Evolutionary conservation across 2,113 vertebrate species (phyloP).

Genomic region (Oceanodroma tethys): DNA sequence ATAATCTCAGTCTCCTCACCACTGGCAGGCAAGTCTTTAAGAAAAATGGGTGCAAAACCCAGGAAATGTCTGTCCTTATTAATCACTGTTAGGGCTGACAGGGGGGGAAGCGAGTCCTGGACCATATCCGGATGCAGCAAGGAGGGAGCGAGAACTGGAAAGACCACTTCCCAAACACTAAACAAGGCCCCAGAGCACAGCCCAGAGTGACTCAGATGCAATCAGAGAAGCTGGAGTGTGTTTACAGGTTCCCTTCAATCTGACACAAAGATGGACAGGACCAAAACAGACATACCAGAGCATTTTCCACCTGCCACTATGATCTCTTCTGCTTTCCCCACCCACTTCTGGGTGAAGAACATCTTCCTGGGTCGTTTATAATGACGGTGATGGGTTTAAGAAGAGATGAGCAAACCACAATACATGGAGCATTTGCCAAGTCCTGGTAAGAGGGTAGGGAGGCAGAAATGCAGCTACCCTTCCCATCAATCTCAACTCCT

Average conservation of each 20-base stretch:
- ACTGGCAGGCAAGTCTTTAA: background rate
- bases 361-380: background rate
- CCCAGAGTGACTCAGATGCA: background rate
- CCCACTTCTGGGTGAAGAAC: background rate
- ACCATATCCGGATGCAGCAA: background rate
- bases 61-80: constrained; percentile 29
- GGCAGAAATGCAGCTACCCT: background rate
- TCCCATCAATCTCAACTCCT: background rate
- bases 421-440: background rate
- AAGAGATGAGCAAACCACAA: background rate
- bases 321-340: background rate
- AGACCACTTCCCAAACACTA: constrained; percentile 23
- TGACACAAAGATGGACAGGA: background rate
- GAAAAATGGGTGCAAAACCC: constrained; percentile 45
- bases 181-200: constrained; percentile 21
- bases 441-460: background rate
- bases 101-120: background rate
- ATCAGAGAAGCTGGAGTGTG: background rate
- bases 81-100: constrained; percentile 46
- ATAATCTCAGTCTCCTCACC: background rate
- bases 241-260: constrained; percentile 7
- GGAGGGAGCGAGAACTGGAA: background rate
- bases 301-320: background rate
- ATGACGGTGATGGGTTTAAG: background rate
- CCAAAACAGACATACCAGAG: background rate